phyloP scores from a whole-genome alignment of 1,140 invertebrate genomes.

The Ostrea denselamellosa region DNA sequence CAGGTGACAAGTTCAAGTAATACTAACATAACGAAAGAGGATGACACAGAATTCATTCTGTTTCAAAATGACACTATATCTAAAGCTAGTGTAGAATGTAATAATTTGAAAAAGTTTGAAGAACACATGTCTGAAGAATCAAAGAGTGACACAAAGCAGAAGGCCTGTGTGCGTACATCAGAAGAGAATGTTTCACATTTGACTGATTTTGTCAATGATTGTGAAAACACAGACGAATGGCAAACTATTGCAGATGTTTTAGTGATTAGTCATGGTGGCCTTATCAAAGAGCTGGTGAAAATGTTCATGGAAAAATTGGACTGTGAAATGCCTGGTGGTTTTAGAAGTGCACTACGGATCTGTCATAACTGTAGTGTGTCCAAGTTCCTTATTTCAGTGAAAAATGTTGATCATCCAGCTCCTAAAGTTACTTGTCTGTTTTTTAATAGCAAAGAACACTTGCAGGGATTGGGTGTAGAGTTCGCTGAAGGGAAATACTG shows the following conservation, averaged over 20 bases:
- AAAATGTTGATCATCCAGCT: slow-evolving; percentile 47
- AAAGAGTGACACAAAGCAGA: background rate
- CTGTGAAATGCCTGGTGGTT: slow-evolving; percentile 77
- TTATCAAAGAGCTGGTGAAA: slow-evolving; percentile 74
- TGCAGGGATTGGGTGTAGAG: slow-evolving; percentile 55
- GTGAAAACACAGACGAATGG: slow-evolving; percentile 72
- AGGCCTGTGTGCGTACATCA: background rate
- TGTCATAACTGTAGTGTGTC: slow-evolving; percentile 77
- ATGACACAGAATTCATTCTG: background rate
- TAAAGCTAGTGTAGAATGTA: background rate
- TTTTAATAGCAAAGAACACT: slow-evolving; percentile 74
- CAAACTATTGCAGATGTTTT: slow-evolving; percentile 75
- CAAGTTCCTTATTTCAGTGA: slow-evolving; percentile 71
- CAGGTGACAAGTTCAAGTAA: background rate
- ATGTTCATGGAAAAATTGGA: slow-evolving; percentile 76
- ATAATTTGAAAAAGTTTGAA: too few relatives aligned
- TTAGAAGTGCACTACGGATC: slow-evolving; percentile 71
- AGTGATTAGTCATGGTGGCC: slow-evolving; percentile 77
- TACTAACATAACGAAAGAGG: background rate
- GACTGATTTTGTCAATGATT: background rate
- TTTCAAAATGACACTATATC: background rate
- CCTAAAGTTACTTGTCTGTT: slow-evolving; percentile 69
- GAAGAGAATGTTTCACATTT: slow-evolving; percentile 77
- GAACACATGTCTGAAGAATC: background rate
- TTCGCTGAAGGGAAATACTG: slow-evolving; percentile 26